Evolutionary conservation across 2,888 invertebrate species (phyloP), one percentile per base, ranked within the genome.

Genomic region (Plebejus argus): DNA sequence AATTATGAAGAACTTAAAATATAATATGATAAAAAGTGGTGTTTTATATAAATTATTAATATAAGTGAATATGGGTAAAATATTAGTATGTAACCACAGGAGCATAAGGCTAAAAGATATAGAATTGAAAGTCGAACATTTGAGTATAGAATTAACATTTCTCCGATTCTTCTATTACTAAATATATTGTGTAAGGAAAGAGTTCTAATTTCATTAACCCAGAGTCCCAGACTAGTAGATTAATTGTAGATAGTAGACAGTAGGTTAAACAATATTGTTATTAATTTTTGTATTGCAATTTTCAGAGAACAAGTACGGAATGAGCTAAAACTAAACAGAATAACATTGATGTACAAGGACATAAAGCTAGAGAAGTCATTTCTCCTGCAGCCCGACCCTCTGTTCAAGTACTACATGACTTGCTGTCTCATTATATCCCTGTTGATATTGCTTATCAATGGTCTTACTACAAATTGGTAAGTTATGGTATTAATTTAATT

Each of bases 381-480:
- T 87, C 89, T 97, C 76, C 90, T 95, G 76, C 95, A 97, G 82
- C 96, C 96, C 0, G 98, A 99, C 91, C 97, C 97, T 0, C 95
- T 98, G 81, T 97, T 98, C 85, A 98, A 98, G 87, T 98, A 97
- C 87, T 98, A 94, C 78, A 93, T 92, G 53, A 84, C 87, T 2
- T 92, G 93, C 78, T 93, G 94, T 76, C 85, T 94, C 0, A 82
- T 91, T 3, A 91, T 93, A 49, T 83, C 91, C 5, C 74, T 83
- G 39, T 80, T 93, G 66, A 93, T 94, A 79, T 80, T 90, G 76
- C 76, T 90, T 10, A 84, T 90, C 58, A 93, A 92, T 78, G 91
- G 91, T 58, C 82, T 94, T 15, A 93, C 92, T 15, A 93, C 93
- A 1, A 86, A 87, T 45, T 93, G 93, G 93, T 93, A 85, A 84